These are phyloP conservation scores for Poeciliopsis presidionis DNA, from an alignment of 2,797 vertebrate genomes.

Conservation along the genomic window DNA sequence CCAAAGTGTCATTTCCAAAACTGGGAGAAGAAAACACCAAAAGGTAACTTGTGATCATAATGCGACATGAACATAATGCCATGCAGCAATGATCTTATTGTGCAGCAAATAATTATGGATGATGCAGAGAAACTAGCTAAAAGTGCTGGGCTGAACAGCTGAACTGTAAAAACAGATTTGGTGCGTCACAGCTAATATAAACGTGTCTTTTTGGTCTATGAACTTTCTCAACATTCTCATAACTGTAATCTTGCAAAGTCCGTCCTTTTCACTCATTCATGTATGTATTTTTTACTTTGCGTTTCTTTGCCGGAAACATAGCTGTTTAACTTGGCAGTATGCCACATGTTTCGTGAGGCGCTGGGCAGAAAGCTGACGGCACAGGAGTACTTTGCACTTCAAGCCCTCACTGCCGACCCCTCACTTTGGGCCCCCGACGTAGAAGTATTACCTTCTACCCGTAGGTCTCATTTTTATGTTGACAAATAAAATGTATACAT, in stretches of 20 bases:
- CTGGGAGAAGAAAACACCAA: conserved; percentile 68
- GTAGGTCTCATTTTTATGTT: conserved; percentile 30
- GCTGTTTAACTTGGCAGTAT: conserved; percentile 85
- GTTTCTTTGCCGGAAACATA: conserved; percentile 47
- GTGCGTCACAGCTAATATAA: not conserved
- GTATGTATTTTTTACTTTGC: not conserved
- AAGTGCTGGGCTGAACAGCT: not conserved
- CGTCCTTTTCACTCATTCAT: not conserved
- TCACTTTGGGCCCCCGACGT: conserved; percentile 30
- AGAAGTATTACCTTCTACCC: conserved; percentile 10
- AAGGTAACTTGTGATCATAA: conserved; percentile 71
- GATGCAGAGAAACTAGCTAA: not conserved
- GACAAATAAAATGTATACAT: not conserved
- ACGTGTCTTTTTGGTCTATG: not conserved
- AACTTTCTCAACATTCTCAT: not conserved
- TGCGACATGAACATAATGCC: not conserved
- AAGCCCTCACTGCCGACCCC: conserved; percentile 70
- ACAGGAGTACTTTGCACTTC: conserved; percentile 75
- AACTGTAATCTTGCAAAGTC: not conserved
- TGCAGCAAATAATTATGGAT: not conserved
- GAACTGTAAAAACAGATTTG: not conserved
- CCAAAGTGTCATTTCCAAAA: conserved; percentile 31
- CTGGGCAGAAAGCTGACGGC: conserved; percentile 69
- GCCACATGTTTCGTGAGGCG: conserved; percentile 78
- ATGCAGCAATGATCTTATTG: not conserved